Conservation (phyloP, 2,113 vertebrate genomes). For the Casuarius casuarius region DNA sequence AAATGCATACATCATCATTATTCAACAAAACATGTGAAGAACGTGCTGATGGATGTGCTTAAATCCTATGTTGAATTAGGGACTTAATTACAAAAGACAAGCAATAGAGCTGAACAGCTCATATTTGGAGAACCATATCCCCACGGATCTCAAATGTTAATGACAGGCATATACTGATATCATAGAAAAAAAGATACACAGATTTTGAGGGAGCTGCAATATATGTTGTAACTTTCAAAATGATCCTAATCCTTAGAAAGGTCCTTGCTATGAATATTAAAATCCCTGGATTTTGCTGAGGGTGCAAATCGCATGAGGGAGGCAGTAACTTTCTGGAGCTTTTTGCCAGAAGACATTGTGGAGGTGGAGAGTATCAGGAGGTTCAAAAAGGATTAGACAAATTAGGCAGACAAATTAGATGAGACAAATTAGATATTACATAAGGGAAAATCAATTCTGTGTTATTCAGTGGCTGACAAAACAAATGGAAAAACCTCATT, state of each 20-base stretch:
- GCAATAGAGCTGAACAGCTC: not conserved
- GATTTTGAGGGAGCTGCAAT: not conserved
- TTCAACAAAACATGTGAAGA: not conserved
- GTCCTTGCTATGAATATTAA: not conserved
- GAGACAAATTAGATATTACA: slow-evolving; percentile 47
- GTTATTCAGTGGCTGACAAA: slow-evolving; percentile 23
- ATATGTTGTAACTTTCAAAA: not conserved
- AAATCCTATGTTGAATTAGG: slow-evolving; percentile 27
- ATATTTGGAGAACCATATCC: not conserved
- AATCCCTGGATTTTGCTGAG: not conserved
- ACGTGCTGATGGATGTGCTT: not conserved
- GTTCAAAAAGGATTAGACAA: slow-evolving; percentile 40
- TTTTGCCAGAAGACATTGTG: not conserved
- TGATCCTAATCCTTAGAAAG: not conserved
- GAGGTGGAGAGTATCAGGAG: not conserved
- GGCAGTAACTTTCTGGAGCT: not conserved
- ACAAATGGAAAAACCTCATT: not conserved
- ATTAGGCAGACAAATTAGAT: slow-evolving; percentile 41
- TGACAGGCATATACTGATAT: not conserved
- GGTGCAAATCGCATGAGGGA: not conserved
- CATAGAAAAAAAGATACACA: not conserved
- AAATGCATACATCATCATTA: not conserved
- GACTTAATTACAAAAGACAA: not conserved
- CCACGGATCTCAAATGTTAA: not conserved
- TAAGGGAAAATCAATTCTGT: slow-evolving; percentile 21